A percentile compares a stretch with the other conserved stretches of the same genome.
Conservation (phyloP, 2,888 invertebrate genomes). For the Orthonevra nobilis region DNA sequence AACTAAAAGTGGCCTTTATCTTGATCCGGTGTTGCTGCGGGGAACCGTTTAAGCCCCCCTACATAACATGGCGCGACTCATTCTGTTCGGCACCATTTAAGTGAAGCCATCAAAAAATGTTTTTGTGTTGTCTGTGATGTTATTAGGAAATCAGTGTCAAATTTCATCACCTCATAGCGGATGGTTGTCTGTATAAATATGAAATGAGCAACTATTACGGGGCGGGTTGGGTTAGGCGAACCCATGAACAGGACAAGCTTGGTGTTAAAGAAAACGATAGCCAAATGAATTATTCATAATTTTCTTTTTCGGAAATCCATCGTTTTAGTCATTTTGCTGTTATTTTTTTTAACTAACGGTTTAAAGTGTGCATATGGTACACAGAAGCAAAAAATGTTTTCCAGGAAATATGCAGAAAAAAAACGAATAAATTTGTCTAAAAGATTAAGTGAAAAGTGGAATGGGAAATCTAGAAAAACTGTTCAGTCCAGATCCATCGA, state of each 20-base stretch:
- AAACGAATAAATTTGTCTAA: no score
- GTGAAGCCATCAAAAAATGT: slow-evolving; percentile 33
- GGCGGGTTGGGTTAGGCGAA: background rate
- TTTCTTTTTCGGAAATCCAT: slow-evolving; percentile 27
- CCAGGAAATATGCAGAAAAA: no score
- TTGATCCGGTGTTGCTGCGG: slow-evolving; percentile 29
- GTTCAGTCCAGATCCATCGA: no score
- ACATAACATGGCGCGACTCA: slow-evolving; percentile 4
- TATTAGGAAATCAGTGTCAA: slow-evolving; percentile 60
- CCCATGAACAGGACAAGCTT: background rate
- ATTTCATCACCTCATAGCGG: slow-evolving; percentile 57
- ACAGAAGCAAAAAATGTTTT: no score
- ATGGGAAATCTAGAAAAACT: no score
- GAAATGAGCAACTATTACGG: slow-evolving; percentile 34
- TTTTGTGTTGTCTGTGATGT: slow-evolving; percentile 40
- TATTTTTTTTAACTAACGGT: no score
- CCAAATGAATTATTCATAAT: slow-evolving; percentile 51
- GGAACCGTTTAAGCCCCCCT: background rate
- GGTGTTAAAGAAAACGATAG: background rate
- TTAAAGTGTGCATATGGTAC: no score
- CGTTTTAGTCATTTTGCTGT: no score
- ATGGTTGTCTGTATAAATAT: slow-evolving; percentile 47
- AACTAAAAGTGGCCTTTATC: slow-evolving; percentile 54
- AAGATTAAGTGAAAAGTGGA: no score
- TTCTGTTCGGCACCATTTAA: slow-evolving; percentile 31